Percentiles rank a stretch among this genome's conserved stretches.
Evolutionary conservation across 1,140 invertebrate species (phyloP).

Genomic region (Drosophila repletoides): DNA sequence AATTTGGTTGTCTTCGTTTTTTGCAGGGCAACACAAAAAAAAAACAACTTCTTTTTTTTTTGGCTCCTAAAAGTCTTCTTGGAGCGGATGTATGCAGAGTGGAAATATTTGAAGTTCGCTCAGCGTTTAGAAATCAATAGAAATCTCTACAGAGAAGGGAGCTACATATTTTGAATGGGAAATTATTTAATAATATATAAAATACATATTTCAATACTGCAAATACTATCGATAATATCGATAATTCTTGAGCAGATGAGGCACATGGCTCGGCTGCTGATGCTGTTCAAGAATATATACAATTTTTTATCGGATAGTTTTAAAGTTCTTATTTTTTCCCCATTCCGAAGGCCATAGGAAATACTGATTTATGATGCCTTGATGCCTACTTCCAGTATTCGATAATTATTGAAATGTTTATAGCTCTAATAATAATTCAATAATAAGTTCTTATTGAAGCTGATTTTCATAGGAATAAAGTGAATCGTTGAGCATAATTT

Average conservation of each 20-base stretch:
- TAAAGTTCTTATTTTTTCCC: no score
- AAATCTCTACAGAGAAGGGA: slow-evolving; percentile 7
- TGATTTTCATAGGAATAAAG: no score
- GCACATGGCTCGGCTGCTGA: no score
- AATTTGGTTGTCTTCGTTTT: slow-evolving; percentile 41
- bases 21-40: background rate
- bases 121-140: slow-evolving; percentile 26
- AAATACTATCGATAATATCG: no score
- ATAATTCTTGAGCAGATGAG: no score
- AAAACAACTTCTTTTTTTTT: slow-evolving; percentile 21
- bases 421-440: background rate
- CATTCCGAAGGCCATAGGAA: no score
- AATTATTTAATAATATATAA: background rate
- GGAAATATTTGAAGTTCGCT: slow-evolving; percentile 16
- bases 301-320: no score
- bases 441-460: no score
- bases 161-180: background rate
- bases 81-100: slow-evolving; percentile 29
- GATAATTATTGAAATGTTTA: background rate
- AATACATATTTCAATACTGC: no score
- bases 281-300: no score
- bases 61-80: slow-evolving; percentile 16
- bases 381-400: no score
- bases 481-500: background rate
- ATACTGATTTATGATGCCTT: no score